Evolutionary conservation across 1,140 invertebrate genomes (phyloP).

Genomic region (Heliconius melpomene): DNA sequence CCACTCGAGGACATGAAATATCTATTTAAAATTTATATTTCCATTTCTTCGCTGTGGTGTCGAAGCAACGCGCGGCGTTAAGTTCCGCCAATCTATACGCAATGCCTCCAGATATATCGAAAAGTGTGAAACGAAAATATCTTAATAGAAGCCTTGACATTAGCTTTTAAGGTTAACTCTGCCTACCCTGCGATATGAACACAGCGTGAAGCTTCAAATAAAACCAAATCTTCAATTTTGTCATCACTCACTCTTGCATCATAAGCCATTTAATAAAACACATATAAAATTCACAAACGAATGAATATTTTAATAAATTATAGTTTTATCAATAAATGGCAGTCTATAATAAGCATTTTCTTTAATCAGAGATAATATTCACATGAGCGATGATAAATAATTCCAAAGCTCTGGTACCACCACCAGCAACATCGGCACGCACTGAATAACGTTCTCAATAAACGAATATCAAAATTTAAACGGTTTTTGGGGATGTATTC

Average conservation of each 20-base stretch:
- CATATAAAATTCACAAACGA: neutral
- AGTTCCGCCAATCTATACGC: too few species aligned
- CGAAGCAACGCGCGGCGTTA: too few species aligned
- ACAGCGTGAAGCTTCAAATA: neutral
- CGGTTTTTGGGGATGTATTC: constrained; percentile 30
- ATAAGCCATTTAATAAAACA: neutral
- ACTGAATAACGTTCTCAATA: constrained; percentile 30
- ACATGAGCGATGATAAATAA: constrained; percentile 27
- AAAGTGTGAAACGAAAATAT: too few species aligned
- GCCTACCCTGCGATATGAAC: too few species aligned
- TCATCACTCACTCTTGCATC: neutral
- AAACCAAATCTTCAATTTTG: neutral
- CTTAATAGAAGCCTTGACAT: too few species aligned
- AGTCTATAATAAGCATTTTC: constrained; percentile 9
- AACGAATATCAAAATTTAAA: constrained; percentile 38
- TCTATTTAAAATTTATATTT: too few species aligned
- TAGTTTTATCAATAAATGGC: neutral
- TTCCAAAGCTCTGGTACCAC: constrained; percentile 21
- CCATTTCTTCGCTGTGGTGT: too few species aligned
- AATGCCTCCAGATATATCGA: too few species aligned
- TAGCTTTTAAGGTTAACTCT: too few species aligned
- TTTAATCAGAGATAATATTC: constrained; percentile 27
- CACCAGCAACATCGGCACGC: constrained; percentile 19
- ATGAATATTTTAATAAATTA: neutral
- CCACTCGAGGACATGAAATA: too few species aligned